Evolutionary conservation across 2,113 vertebrate genomes (phyloP), one percentile per base, ranked within the genome.

Genomic region (Globicephala melas): DNA sequence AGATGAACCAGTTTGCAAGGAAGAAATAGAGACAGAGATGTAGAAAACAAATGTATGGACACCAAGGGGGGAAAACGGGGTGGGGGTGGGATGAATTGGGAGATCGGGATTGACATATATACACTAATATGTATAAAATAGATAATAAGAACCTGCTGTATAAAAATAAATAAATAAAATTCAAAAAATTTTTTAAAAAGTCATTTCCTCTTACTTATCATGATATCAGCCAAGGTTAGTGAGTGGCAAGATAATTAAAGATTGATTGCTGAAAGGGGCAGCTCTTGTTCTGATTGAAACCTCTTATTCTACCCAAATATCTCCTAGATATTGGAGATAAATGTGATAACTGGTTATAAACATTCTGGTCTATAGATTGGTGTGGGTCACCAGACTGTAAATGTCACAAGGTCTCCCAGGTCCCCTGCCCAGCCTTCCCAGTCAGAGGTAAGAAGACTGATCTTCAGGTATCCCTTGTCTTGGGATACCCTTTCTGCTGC

Each of bases 281-380:
- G 74, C 10, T 55, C 33, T 12, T 68, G 33, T 82, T 85, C 94
- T 41, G 44, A 47, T 21, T 91, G 71, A 94, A 88, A 67, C 79
- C 63, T 94, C 79, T 97, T 90, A 87, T 96, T 82, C 77, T 80
- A 93, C 89, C 53, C 85, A 95, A 70, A 94, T 76, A 67, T 93
- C 73, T 76, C 91, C 84, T 84, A 96, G 80, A 97, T 94, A 96
- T 26, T 89, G 38, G 38, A 83, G 20, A 89, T 44, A 67, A 92
- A 95, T 85, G 91, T 93, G 91, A 82, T 89, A 38, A 96, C 76
- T 81, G 47, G 18, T 47, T 82, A 94, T 53, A 91, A 97, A 94
- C 33, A 74, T 60, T 90, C 80, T 63, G 38, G n/a, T 81, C 85
- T 97, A 65, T 50, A 71, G 21, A 53, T 71, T 91, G 62, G 20